Evolutionary conservation across 2,797 vertebrate species (phyloP).

Genomic region (Furcifer pardalis): DNA sequence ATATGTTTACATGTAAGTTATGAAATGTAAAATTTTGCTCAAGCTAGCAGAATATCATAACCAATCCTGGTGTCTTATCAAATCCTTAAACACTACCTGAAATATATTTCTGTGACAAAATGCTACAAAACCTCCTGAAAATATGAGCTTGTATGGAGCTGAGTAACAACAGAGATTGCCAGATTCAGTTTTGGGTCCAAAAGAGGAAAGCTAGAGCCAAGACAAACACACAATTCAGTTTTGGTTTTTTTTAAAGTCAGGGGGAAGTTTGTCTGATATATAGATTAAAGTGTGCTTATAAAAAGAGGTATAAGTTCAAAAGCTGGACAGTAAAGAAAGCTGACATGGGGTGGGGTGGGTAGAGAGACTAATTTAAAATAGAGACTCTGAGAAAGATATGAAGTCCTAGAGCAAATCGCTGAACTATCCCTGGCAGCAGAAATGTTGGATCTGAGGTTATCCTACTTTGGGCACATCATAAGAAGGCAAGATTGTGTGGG

Average conservation of each 20-base stretch:
- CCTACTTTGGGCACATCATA: no score
- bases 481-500: no score
- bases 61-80: not conserved
- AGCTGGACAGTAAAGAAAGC: no score
- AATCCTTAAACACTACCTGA: not conserved
- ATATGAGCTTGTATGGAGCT: not conserved
- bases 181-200: not conserved
- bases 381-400: no score
- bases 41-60: not conserved
- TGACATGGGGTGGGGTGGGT: no score
- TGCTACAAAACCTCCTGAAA: not conserved
- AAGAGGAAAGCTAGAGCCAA: not conserved
- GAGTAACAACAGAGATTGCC: not conserved
- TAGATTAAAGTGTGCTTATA: not conserved
- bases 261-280: no score
- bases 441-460: no score
- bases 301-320: no score
- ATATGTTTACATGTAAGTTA: not conserved
- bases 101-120: not conserved
- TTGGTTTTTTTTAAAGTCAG: not conserved
- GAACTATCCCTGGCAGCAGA: no score
- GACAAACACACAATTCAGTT: not conserved
- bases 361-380: no score
- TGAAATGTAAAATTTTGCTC: not conserved
- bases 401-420: no score